phyloP scores from a whole-genome alignment of 2,797 vertebrate species.

The Halcyon smyrnensis region DNA sequence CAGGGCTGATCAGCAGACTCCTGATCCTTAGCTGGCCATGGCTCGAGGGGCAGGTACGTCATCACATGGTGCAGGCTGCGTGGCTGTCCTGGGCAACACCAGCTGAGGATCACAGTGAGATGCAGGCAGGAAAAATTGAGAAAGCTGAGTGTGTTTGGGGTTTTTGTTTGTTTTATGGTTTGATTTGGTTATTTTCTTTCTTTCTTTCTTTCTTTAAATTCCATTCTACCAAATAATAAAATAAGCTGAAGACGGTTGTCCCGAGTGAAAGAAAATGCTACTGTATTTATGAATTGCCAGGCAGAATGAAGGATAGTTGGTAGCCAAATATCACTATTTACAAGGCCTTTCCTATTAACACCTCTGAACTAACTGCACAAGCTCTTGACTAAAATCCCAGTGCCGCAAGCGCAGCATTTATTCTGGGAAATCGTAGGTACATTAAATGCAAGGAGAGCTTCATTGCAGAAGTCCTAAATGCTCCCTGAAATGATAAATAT shows the following conservation, averaged over 20 bases:
- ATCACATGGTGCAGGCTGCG: accelerated
- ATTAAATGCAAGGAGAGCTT: constrained; percentile 29
- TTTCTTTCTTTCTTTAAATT: background rate
- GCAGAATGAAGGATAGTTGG: constrained; percentile 11
- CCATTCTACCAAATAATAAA: constrained; percentile 10
- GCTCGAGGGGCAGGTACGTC: background rate
- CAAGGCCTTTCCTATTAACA: background rate
- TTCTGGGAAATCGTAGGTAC: constrained; percentile 26
- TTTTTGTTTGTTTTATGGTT: background rate
- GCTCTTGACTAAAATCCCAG: constrained; percentile 9
- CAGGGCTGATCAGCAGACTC: background rate
- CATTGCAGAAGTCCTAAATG: constrained; percentile 32
- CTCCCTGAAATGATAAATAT: constrained; percentile 64
- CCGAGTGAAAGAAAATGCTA: constrained; percentile 3
- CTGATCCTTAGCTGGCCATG: background rate
- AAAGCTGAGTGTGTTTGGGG: background rate
- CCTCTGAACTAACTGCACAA: background rate
- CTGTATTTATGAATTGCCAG: background rate
- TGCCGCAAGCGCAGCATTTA: constrained; percentile 21
- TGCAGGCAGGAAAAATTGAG: background rate
- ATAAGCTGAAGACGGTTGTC: background rate
- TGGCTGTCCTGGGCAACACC: background rate
- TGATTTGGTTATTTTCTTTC: no score
- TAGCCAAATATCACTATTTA: background rate
- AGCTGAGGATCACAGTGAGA: background rate